Base-by-base conservation (phyloP, 2,113 vertebrate genomes). In the Neopipo cinnamomea region DNA sequence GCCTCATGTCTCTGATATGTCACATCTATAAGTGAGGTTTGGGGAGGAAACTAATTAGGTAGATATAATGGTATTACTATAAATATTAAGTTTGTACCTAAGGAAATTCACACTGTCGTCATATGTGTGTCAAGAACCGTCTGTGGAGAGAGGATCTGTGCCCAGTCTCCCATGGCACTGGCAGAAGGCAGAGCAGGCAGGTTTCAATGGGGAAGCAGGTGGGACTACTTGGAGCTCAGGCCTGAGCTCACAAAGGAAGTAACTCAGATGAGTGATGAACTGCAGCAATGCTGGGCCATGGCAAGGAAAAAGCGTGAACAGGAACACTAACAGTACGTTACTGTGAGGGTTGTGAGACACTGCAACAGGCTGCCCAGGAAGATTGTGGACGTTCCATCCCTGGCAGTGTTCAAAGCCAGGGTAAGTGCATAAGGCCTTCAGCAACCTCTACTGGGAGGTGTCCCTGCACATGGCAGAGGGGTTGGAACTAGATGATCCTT, bases 101-200 rank as follows among this genome's bases (percentile, higher is more conserved):
- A 50, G 28, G 52, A 80, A 88, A 88, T 42, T 62, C 61, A 75
- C 12, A 19, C 19, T 0, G 1, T 11, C 1, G 0, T 25, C 24
- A 27, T 30, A 55, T 0, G 1, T 0, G 0, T 27, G 47, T n/a
- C 37, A 61, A 67, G 50, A 83, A 21, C 16, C 24, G 23, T 10
- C 65, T 27, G 6, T 0, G 2, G 49, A 70, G 39, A 44, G 50
- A 65, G 18, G 39, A 55, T 53, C 50, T 56, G 25, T 41, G 63
- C 46, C 16, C 67, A 35, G 55, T 16, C 31, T 83, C n/a, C n/a
- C 52, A 30, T 1, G 37, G 77, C 47, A 39, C 20, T 15, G 14
- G 31, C 27, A 74, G 67, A 87, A 52, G 56, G 56, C 41, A 70
- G 39, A 42, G 44, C 39, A 49, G 86, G 21, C 17, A 68, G 72